Evolutionary conservation across 2,888 invertebrate species (phyloP), one percentile per base, ranked within the genome.

Genomic region (Hyposoter didymator): DNA sequence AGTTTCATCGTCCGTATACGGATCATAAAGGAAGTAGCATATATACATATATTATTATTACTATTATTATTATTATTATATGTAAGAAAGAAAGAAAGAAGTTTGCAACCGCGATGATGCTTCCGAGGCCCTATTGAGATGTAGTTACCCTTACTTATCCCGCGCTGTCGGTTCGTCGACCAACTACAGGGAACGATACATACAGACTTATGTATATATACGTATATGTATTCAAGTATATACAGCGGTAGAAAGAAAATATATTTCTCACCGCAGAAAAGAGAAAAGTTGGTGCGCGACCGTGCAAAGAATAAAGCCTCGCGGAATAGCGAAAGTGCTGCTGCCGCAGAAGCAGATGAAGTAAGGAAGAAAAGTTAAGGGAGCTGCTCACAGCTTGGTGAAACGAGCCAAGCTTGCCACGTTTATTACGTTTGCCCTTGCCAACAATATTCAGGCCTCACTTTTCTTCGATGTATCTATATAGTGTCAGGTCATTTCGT

Each of bases 81-180:
- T 10, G 39, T 66, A 66, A 66, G 59, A 59, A 59, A 59, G 59
- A 59, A 28, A n/a, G 67, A 49, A 74, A 79, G 59, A 82, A 78
- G 47, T 72, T 47, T 59, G 82, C 78, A 83, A 83, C 82, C 72
- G 66, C 82, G 82, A 83, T 83, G 82, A 78, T 83, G 70, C 82
- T 78, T 72, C 88, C 62, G 74, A 75, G 87, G 87, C 87, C 59
- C 90, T 90, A 90, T 90, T 90, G 90, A 90, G 90, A 90, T 89
- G 90, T 90, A 90, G 90, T 90, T 90, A 90, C 90, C 89, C 89
- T 90, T 88, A 90, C 88, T 89, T 90, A 82, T 89, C 86, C 88
- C 78, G 85, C 87, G 85, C 87, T 87, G 88, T 84, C 88, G 87
- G 84, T 66, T 85, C 75, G 83, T 84, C 80, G 87, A 85, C 82